phyloP scores from a whole-genome alignment of 2,888 invertebrate genomes.

The Muschampia plurimacula region DNA sequence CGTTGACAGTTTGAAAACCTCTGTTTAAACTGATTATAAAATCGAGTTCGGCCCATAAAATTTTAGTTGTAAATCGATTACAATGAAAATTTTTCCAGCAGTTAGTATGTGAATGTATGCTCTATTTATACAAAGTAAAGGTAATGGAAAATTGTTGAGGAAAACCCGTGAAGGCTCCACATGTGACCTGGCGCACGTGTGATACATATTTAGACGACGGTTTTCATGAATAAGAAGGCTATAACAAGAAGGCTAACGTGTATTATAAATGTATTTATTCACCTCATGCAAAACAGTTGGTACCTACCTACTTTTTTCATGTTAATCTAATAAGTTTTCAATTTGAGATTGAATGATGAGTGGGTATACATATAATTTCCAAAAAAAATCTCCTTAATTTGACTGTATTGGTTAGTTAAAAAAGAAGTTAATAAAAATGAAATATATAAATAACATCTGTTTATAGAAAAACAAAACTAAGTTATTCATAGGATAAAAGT shows the following conservation, averaged over 20 bases:
- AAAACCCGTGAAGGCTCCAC: slow-evolving; percentile 29
- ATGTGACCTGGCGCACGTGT: slow-evolving; percentile 18
- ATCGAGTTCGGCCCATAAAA: background rate
- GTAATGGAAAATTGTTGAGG: slow-evolving; percentile 29
- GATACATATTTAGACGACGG: slow-evolving; percentile 26
- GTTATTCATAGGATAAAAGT: no score
- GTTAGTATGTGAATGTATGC: background rate
- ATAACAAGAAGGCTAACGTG: slow-evolving; percentile 19
- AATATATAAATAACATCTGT: no score
- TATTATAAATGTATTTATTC: background rate
- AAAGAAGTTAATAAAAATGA: no score
- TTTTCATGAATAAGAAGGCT: slow-evolving; percentile 19
- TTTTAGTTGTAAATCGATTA: background rate
- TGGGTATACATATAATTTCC: no score
- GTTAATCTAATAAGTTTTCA: background rate
- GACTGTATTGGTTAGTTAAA: no score
- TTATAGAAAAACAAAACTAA: no score
- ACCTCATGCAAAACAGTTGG: background rate
- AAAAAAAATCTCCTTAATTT: no score
- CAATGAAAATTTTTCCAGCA: slow-evolving; percentile 6
- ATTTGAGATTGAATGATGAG: background rate
- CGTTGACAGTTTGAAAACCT: no score
- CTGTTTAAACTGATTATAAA: background rate
- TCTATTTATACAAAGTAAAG: slow-evolving; percentile 13
- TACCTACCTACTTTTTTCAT: background rate